Conservation (phyloP, 1,140 invertebrate species). For the Danaus plexippus region DNA sequence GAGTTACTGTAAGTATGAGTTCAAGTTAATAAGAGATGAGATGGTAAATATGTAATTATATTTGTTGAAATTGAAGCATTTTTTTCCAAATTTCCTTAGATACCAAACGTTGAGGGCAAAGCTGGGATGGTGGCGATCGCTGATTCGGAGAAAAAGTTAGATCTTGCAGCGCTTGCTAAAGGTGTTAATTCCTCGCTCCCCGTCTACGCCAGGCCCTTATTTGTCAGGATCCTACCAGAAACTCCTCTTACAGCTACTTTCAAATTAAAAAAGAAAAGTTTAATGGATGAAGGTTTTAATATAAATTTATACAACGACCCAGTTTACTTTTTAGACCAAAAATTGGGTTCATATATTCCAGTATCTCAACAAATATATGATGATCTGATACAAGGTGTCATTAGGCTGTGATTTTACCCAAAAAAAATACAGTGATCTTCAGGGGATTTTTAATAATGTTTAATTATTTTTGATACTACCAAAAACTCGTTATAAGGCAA, state of each 20-base stretch:
- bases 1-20: conserved; percentile 81
- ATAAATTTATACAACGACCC: conserved; percentile 76
- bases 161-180: conserved; percentile 76
- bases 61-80: not conserved
- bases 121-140: conserved; percentile 97
- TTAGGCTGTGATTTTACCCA: conserved; percentile 26
- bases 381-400: conserved; percentile 73
- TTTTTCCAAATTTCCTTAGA: conserved; percentile 61
- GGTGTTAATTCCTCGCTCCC: conserved; percentile 82
- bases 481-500: no score
- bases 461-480: no score
- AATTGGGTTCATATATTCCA: conserved; percentile 75
- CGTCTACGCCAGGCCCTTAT: conserved; percentile 88
- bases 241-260: conserved; percentile 92
- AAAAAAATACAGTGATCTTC: no score
- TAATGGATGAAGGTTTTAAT: conserved; percentile 87
- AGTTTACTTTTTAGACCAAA: conserved; percentile 81
- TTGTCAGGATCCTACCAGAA: conserved; percentile 85
- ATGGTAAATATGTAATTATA: not conserved
- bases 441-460: no score
- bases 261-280: conserved; percentile 89
- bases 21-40: not conserved
- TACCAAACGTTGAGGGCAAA: conserved; percentile 88
- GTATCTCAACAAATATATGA: conserved; percentile 79
- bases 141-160: conserved; percentile 78